Conservation (phyloP, 2,888 invertebrate genomes). For the Seladonia tumulorum region DNA sequence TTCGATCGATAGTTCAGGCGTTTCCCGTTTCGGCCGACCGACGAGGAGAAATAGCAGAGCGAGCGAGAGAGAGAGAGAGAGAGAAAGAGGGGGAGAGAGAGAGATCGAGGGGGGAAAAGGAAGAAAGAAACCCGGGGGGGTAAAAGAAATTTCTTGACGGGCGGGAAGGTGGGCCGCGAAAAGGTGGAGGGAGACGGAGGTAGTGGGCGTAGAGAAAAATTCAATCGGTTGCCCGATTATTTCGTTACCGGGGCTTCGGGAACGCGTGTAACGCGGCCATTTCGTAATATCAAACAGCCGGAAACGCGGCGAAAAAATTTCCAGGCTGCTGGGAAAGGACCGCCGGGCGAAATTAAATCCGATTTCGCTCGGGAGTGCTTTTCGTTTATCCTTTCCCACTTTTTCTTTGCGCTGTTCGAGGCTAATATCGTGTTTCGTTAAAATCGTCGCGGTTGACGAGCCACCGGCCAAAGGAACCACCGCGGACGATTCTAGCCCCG, state of each 20-base stretch:
- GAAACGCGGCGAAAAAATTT: constrained; percentile 5
- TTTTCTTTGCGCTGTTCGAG: background rate
- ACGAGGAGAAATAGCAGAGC: constrained; percentile 24
- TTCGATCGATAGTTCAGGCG: constrained; percentile 75
- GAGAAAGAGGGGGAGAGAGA: background rate
- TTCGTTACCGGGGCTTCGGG: constrained; percentile 23
- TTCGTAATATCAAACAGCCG: constrained; percentile 23
- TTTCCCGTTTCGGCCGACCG: constrained; percentile 68
- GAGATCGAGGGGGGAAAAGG: background rate
- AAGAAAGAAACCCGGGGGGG: constrained; percentile 3
- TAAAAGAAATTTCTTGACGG: constrained; percentile 30
- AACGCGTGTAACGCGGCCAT: constrained; percentile 6
- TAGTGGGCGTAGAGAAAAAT: constrained; percentile 12
- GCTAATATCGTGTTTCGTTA: constrained; percentile 35
- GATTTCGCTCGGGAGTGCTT: constrained; percentile 29
- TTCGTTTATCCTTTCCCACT: constrained; percentile 20
- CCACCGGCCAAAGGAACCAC: constrained; percentile 6
- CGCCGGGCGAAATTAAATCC: constrained; percentile 46
- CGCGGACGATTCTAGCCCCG: background rate
- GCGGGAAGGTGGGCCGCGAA: constrained; percentile 38
- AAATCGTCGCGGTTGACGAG: constrained; percentile 37
- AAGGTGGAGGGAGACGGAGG: background rate
- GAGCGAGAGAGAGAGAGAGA: background rate
- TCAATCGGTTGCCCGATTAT: constrained; percentile 30
- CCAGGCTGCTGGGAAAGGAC: constrained; percentile 9